Evolutionary conservation across 92 coral and sea anemone species (phyloP).

Genomic region (Pocillopora grandis): DNA sequence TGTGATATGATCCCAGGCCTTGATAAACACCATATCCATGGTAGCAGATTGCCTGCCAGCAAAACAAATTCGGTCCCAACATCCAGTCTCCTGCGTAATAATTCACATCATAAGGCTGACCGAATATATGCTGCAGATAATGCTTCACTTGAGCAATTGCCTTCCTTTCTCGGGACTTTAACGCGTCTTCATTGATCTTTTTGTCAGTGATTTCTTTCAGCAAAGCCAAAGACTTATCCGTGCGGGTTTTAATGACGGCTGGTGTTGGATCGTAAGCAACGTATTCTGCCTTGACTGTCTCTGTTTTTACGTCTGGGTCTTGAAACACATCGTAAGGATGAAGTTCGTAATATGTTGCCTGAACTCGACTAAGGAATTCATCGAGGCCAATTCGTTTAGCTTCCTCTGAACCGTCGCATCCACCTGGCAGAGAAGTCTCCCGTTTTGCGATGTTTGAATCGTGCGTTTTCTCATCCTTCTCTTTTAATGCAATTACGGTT

Average conservation of each 20-base stretch:
- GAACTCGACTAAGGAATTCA: slow-evolving; percentile 69
- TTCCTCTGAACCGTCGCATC: slow-evolving; percentile 67
- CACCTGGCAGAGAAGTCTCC: neutral
- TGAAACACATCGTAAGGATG: slow-evolving; percentile 57
- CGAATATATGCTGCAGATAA: slow-evolving; percentile 69
- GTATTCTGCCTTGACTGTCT: slow-evolving; percentile 48
- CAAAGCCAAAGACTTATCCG: slow-evolving; percentile 76
- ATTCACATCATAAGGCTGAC: slow-evolving; percentile 71
- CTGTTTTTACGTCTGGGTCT: slow-evolving; percentile 57
- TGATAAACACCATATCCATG: slow-evolving; percentile 34
- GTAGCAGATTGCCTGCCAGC: slow-evolving; percentile 70
- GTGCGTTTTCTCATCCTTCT: neutral
- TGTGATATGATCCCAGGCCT: slow-evolving; percentile 36
- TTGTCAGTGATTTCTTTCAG: slow-evolving; percentile 50
- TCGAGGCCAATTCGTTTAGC: slow-evolving; percentile 65
- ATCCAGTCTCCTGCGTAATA: slow-evolving; percentile 93
- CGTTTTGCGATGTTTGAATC: neutral
- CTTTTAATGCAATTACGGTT: slow-evolving; percentile 32
- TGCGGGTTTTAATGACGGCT: slow-evolving; percentile 52
- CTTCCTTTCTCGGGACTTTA: slow-evolving; percentile 48
- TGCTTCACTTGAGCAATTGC: slow-evolving; percentile 77
- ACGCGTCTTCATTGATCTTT: slow-evolving; percentile 45
- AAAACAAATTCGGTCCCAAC: slow-evolving; percentile 89
- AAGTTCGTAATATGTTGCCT: slow-evolving; percentile 55
- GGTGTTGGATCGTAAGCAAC: slow-evolving; percentile 79